Conservation (phyloP, 2,888 invertebrate species). For the Orthosia incerta region DNA sequence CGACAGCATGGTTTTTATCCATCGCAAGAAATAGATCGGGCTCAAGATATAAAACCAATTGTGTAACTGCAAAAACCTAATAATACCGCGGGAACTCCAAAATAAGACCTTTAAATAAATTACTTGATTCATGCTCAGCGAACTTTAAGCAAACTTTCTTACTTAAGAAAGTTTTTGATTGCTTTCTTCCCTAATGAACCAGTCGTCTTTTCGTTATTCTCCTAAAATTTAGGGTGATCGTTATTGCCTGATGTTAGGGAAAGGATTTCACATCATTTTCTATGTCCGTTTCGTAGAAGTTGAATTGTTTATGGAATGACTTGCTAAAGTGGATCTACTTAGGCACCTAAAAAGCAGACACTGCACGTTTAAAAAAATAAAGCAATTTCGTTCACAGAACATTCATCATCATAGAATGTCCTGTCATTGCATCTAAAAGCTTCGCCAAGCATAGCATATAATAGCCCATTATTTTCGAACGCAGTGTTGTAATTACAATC, state of each 20-base stretch:
- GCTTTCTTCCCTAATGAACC: conserved; percentile 14
- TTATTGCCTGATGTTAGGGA: neutral
- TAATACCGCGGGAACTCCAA: too few relatives aligned
- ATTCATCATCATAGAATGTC: too few relatives aligned
- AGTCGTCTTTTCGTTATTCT: neutral
- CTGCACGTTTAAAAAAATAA: neutral
- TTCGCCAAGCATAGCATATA: neutral
- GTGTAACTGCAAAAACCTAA: neutral
- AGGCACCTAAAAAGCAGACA: too few relatives aligned
- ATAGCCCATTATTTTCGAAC: neutral
- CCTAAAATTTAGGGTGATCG: neutral
- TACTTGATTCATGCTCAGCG: too few relatives aligned
- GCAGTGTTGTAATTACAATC: conserved; percentile 2
- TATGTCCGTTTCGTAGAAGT: neutral
- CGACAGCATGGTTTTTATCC: conserved; percentile 18
- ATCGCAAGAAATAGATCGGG: conserved; percentile 15
- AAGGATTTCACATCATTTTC: neutral
- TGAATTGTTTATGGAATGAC: neutral
- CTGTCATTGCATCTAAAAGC: neutral
- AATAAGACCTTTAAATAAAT: too few relatives aligned
- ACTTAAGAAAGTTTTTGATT: neutral
- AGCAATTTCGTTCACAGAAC: too few relatives aligned
- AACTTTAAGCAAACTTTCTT: too few relatives aligned
- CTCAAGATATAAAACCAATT: neutral
- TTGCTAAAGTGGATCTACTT: neutral